Conservation (phyloP, 2,797 vertebrate genomes). For the Anguilla obscura region DNA sequence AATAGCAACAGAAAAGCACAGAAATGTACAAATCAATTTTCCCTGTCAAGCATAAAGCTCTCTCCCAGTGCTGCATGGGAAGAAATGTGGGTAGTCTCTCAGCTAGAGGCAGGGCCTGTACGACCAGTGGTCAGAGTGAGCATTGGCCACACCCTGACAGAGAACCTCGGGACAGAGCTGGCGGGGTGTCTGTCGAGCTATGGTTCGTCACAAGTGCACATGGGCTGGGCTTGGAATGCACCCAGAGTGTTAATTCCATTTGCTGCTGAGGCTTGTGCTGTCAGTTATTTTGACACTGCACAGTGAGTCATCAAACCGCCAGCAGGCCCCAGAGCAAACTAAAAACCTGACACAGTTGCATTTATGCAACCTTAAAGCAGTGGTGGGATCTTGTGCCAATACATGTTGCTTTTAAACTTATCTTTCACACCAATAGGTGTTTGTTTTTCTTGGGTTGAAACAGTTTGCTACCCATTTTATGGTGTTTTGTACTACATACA, state of each 20-base stretch:
- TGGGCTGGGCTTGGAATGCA: conserved; percentile 4
- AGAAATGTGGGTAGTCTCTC: not conserved
- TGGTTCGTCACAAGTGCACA: conserved; percentile 7
- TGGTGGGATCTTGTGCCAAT: not conserved
- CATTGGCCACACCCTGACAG: not conserved
- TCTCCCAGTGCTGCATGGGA: not conserved
- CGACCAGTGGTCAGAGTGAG: not conserved
- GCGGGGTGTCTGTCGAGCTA: not conserved
- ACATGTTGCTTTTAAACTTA: not conserved
- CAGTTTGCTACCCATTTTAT: not conserved
- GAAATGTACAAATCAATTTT: not conserved
- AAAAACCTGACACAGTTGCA: not conserved
- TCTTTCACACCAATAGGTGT: not conserved
- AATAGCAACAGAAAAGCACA: not conserved
- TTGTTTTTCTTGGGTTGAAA: not conserved
- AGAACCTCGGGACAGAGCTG: not conserved
- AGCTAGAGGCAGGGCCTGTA: not conserved
- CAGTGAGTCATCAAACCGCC: conserved; percentile 18
- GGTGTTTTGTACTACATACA: not conserved
- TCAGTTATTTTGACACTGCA: not conserved
- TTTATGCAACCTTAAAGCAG: not conserved
- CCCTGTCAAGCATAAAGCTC: not conserved
- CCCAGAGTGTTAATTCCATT: conserved; percentile 14
- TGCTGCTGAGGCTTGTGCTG: not conserved
- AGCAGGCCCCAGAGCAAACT: not conserved